A percentile compares a stretch with the other conserved stretches of the same genome.
These are phyloP conservation scores for Ligdia adustata DNA, from an alignment of 2,888 invertebrate species.

Conservation along the genomic window DNA sequence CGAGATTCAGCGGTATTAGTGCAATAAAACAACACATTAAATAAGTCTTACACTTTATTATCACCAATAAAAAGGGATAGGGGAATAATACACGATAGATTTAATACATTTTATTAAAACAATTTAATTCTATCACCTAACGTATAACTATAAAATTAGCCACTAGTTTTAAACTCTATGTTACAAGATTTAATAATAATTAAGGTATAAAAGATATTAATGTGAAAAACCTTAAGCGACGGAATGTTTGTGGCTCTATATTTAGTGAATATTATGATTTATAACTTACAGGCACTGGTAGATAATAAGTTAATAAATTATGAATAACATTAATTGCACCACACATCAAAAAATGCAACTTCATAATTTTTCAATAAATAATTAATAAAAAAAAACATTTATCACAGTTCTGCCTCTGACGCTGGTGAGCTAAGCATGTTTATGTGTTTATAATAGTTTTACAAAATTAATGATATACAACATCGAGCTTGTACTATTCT, in stretches of 20 bases:
- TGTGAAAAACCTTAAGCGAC: conserved; percentile 51
- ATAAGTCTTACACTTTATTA: conserved; percentile 61
- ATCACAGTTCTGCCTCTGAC: conserved; percentile 71
- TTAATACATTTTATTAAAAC: conserved; percentile 59
- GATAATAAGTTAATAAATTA: conserved; percentile 48
- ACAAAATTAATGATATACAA: conserved; percentile 37
- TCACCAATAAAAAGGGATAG: conserved; percentile 47
- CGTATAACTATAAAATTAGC: conserved; percentile 44
- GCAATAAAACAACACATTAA: conserved; percentile 71
- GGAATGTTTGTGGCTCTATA: conserved; percentile 54
- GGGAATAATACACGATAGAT: conserved; percentile 51
- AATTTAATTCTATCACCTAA: conserved; percentile 37
- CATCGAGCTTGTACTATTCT: conserved; percentile 42
- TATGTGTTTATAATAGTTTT: conserved; percentile 35
- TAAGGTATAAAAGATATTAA: conserved; percentile 53
- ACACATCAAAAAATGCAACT: conserved; percentile 28
- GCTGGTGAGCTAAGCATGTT: conserved; percentile 37
- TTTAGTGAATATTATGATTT: conserved; percentile 74
- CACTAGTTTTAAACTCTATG: conserved; percentile 50
- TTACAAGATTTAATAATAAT: conserved; percentile 50
- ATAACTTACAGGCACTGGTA: conserved; percentile 78
- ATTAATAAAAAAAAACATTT: conserved; percentile 48
- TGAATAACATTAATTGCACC: conserved; percentile 27
- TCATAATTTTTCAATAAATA: conserved; percentile 36
- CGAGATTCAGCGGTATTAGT: conserved; percentile 56